Percentiles rank a stretch among this genome's conserved stretches.
Evolutionary conservation across 2,113 vertebrate species (phyloP).

Genomic region (Marmota flaviventris): DNA sequence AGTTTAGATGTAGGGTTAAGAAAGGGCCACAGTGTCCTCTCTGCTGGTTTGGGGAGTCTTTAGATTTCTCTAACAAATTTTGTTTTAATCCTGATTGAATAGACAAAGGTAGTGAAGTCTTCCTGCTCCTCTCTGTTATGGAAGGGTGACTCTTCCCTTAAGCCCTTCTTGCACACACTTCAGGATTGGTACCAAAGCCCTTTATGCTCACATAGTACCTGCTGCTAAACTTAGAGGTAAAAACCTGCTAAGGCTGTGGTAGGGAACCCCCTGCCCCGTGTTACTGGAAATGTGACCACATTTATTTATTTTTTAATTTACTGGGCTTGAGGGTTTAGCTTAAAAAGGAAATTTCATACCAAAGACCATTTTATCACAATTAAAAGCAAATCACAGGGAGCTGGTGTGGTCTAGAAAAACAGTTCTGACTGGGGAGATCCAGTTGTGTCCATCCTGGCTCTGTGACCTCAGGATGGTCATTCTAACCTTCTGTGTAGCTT

Average conservation of each 20-base stretch:
- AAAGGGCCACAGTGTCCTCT: neutral
- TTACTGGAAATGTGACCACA: neutral
- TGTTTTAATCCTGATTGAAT: neutral
- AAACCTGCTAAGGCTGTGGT: neutral
- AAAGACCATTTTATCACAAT: neutral
- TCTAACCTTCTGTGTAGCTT: neutral
- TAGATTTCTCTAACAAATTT: neutral
- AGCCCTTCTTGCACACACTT: no score
- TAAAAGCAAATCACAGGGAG: neutral
- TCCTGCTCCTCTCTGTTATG: accelerated
- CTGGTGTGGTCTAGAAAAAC: neutral
- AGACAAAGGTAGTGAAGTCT: neutral
- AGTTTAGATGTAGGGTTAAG: neutral
- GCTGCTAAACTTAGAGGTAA: neutral
- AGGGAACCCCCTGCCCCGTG: neutral
- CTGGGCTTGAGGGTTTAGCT: neutral
- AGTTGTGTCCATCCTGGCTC: neutral
- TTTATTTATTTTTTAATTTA: neutral
- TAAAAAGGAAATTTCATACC: constrained; percentile 1
- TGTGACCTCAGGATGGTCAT: neutral
- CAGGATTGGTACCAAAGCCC: neutral
- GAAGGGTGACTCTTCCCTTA: neutral
- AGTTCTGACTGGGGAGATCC: neutral
- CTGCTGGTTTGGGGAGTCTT: neutral
- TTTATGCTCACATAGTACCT: neutral